Evolutionary conservation across 1,140 invertebrate species (phyloP).

Genomic region (Glossosoma conforme): DNA sequence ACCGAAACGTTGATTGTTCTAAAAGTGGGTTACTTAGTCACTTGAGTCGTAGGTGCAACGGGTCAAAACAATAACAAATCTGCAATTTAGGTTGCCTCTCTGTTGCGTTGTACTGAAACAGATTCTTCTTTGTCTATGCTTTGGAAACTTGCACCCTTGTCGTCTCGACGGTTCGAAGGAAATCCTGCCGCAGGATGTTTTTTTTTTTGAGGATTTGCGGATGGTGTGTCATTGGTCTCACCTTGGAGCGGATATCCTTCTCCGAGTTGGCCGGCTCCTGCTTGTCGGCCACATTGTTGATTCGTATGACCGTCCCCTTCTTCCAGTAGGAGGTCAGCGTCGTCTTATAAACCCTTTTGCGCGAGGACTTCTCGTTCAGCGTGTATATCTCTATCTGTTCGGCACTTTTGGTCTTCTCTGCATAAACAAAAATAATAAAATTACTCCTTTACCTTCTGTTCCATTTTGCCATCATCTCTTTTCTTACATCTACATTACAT

Average conservation of each 20-base stretch:
- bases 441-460: constrained; percentile 31
- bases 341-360: constrained; percentile 55
- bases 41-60: no score
- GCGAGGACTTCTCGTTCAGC: constrained; percentile 56
- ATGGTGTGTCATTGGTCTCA: constrained; percentile 33
- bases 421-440: constrained; percentile 33
- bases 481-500: no score
- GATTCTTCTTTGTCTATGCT: no score
- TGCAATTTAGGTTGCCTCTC: no score
- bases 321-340: constrained; percentile 61
- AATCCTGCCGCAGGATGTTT: neutral
- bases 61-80: no score
- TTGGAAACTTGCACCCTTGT: no score
- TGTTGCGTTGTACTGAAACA: no score
- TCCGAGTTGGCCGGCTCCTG: constrained; percentile 58
- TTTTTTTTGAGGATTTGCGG: neutral
- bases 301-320: constrained; percentile 57
- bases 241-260: constrained; percentile 61
- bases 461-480: constrained; percentile 21
- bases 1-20: no score
- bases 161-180: no score
- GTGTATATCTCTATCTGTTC: constrained; percentile 62
- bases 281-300: constrained; percentile 65
- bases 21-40: no score
- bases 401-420: constrained; percentile 65